These are phyloP conservation scores for Hestina assimilis DNA, from an alignment of 1,140 invertebrate species.

Conservation along the genomic window DNA sequence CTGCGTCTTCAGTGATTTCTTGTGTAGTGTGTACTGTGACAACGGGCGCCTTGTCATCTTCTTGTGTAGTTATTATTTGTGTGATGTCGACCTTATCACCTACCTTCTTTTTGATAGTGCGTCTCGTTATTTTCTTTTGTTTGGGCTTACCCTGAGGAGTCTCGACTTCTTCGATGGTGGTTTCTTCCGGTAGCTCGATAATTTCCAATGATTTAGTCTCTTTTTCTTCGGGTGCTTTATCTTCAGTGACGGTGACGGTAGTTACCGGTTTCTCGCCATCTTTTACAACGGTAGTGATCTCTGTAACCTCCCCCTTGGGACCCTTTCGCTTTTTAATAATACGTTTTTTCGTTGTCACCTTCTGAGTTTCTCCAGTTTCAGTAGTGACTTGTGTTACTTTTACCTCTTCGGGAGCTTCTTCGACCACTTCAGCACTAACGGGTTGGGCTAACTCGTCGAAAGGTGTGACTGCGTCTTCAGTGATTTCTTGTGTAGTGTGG, in stretches of 20 bases:
- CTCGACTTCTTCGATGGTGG: slow-evolving; percentile 31
- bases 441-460: slow-evolving; percentile 29
- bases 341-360: slow-evolving; percentile 32
- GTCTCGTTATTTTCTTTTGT: slow-evolving; percentile 59
- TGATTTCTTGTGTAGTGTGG: slow-evolving; percentile 44
- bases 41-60: slow-evolving; percentile 52
- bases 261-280: not conserved
- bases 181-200: not conserved
- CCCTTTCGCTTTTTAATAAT: not conserved
- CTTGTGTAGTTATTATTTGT: slow-evolving; percentile 73
- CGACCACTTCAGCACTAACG: slow-evolving; percentile 35
- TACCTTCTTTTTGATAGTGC: slow-evolving; percentile 54
- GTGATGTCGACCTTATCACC: slow-evolving; percentile 30
- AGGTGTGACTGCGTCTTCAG: slow-evolving; percentile 34
- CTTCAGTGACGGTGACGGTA: not conserved
- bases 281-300: not conserved
- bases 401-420: slow-evolving; percentile 64
- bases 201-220: slow-evolving; percentile 13
- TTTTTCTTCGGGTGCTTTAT: slow-evolving; percentile 25
- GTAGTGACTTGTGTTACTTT: slow-evolving; percentile 28
- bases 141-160: slow-evolving; percentile 51
- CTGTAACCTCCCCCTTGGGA: not conserved
- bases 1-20: not conserved
- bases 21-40: not conserved
- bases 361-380: not conserved